These are phyloP conservation scores for Sinopyrophorus schimmeli DNA, from an alignment of 2,888 invertebrate genomes.

Conservation along the genomic window DNA sequence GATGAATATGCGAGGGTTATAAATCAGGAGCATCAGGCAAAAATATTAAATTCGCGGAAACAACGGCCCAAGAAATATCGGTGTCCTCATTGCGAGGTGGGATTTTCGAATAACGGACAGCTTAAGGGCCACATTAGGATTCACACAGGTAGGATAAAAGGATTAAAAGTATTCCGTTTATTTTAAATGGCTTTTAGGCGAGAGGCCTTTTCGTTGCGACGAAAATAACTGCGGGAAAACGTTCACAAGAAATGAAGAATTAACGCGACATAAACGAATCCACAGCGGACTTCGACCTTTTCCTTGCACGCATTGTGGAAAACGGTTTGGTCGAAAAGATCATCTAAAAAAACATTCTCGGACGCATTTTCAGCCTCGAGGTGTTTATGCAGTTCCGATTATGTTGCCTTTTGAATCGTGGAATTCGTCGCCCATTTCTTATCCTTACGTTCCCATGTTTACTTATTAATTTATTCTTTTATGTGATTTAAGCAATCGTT, in stretches of 20 bases:
- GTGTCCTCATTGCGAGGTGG: constrained; percentile 86
- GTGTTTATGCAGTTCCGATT: constrained; percentile 55
- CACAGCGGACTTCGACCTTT: constrained; percentile 87
- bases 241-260: constrained; percentile 88
- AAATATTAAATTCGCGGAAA: constrained; percentile 69
- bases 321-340: constrained; percentile 91
- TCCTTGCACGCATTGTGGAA: constrained; percentile 85
- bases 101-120: constrained; percentile 93
- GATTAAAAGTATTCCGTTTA: not conserved
- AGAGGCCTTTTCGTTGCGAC: constrained; percentile 86
- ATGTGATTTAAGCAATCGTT: constrained; percentile 1
- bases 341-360: constrained; percentile 93
- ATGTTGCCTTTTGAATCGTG: constrained; percentile 53
- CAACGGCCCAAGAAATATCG: constrained; percentile 89
- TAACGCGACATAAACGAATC: constrained; percentile 89
- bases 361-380: constrained; percentile 70
- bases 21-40: constrained; percentile 72
- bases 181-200: constrained; percentile 59
- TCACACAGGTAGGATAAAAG: constrained; percentile 61
- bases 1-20: constrained; percentile 73
- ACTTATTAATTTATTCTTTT: constrained; percentile 24
- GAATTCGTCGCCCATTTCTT: constrained; percentile 42
- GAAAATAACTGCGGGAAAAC: constrained; percentile 84
- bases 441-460: constrained; percentile 41
- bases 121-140: constrained; percentile 89